Conservation (phyloP, 2,888 invertebrate species). For the Watsonalla binaria region DNA sequence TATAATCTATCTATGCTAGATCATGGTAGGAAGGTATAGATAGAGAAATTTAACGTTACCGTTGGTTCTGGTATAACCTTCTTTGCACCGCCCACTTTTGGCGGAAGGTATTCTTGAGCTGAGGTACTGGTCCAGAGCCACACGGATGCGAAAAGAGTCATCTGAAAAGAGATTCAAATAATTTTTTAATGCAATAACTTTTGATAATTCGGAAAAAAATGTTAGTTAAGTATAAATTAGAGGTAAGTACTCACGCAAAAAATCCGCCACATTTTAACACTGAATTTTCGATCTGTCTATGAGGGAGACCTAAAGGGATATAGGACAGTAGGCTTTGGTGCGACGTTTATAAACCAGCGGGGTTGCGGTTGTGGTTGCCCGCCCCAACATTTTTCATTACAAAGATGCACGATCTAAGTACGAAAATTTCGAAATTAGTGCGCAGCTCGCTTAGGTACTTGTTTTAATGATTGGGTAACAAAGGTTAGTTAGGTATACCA, state of each 20-base stretch:
- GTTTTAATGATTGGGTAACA: neutral
- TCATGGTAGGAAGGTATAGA: no score
- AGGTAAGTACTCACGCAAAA: constrained; percentile 45
- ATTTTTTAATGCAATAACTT: neutral
- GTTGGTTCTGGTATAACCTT: constrained; percentile 53
- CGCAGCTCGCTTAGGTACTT: neutral
- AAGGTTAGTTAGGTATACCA: neutral
- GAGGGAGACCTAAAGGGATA: constrained; percentile 29
- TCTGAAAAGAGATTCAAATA: constrained; percentile 26
- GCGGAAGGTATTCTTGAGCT: constrained; percentile 75
- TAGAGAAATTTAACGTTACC: constrained; percentile 27
- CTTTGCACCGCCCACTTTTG: constrained; percentile 56
- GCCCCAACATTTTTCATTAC: constrained; percentile 58
- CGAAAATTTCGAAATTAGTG: constrained; percentile 49
- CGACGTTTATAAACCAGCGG: constrained; percentile 51
- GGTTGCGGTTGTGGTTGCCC: constrained; percentile 47
- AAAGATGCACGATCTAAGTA: constrained; percentile 46
- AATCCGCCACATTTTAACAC: constrained; percentile 51
- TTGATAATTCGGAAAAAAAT: no score
- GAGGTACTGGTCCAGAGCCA: constrained; percentile 51
- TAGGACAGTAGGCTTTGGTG: constrained; percentile 26
- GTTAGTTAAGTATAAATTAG: neutral
- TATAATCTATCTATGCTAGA: no score
- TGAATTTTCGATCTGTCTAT: constrained; percentile 20
- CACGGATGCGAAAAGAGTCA: constrained; percentile 47